phyloP scores from a whole-genome alignment of 2,113 vertebrate species.

The Grammomys surdaster region DNA sequence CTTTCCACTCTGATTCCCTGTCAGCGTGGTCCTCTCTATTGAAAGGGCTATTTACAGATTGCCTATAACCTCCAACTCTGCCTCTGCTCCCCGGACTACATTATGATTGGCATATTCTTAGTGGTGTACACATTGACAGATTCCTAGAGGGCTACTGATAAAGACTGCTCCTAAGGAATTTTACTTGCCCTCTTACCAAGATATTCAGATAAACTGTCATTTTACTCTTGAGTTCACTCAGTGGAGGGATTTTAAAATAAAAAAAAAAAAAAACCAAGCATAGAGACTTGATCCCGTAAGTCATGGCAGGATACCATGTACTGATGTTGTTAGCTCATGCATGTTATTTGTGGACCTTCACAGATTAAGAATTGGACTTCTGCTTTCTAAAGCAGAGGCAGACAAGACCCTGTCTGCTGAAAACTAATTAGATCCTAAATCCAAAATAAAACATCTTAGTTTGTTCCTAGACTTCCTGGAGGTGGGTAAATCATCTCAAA shows the following conservation, averaged over 20 bases:
- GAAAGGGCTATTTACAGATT: neutral
- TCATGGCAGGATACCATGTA: neutral
- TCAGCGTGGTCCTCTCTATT: neutral
- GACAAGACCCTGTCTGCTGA: neutral
- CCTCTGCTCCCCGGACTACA: neutral
- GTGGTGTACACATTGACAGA: slow-evolving; percentile 9
- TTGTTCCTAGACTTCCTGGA: slow-evolving; percentile 8
- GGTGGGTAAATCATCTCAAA: neutral
- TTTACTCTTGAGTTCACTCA: slow-evolving; percentile 49
- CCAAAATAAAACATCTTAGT: slow-evolving; percentile 15
- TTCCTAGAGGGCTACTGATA: neutral
- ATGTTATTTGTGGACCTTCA: slow-evolving; percentile 40
- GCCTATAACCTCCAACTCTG: neutral
- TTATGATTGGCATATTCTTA: neutral
- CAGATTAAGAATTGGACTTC: slow-evolving; percentile 7
- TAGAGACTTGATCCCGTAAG: neutral
- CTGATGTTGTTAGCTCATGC: neutral
- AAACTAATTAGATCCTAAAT: slow-evolving; percentile 32
- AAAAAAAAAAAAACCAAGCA: slow-evolving; percentile 56
- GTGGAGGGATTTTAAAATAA: slow-evolving; percentile 22
- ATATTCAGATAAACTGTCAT: neutral
- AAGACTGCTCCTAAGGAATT: slow-evolving; percentile 14
- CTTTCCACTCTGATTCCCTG: neutral
- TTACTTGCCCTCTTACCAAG: neutral
- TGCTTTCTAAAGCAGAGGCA: slow-evolving; percentile 7